Base-by-base conservation (phyloP, 2,888 invertebrate genomes). In the Odontothrips loti region DNA sequence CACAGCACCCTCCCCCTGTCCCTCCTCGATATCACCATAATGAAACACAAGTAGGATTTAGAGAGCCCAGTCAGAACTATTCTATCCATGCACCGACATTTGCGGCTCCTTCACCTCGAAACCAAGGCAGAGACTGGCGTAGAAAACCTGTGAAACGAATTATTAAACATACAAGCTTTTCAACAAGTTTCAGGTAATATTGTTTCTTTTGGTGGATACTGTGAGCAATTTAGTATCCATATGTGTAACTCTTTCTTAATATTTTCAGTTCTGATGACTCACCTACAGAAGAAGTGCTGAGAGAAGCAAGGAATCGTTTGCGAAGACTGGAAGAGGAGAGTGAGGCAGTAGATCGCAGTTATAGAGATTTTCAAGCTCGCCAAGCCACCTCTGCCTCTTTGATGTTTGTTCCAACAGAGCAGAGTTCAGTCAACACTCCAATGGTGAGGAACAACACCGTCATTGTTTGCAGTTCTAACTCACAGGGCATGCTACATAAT, bases 271-370 rank as follows among this genome's bases (percentile, higher is more conserved):
- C 68, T 12, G 85, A 85, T 27, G 80, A 82, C 79, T 89, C 89
- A 84, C 89, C 90, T 0, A 89, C 88, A 79, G 87, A 89, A 1
- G 89, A 87, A 80, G 85, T 90, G 29, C 86, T 91, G 6, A 86
- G 88, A 48, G 90, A 91, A 84, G 90, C 91, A 0, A 89, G 89
- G 83, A 85, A 87, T 68, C 88, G 90, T 3, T 86, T 91, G 2
- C 87, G 89, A 82, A 88, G 89, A 85, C 85, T 92, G 82, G 91
- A 91, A 86, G 88, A 89, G n/a, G 91, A 92, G 84, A 91, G 90
- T 23, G 90, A 90, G 80, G 89, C 90, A 0, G 90, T 91, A 0
- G 90, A 91, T 85, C 85, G 88, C 79, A 90, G 89, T 0, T 91
- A 90, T 84, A 82, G 87, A 48, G 86, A 88, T 85, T 90, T 89